Evolutionary conservation across 2,888 invertebrate genomes (phyloP).

Genomic region (Morpho deidamia): DNA sequence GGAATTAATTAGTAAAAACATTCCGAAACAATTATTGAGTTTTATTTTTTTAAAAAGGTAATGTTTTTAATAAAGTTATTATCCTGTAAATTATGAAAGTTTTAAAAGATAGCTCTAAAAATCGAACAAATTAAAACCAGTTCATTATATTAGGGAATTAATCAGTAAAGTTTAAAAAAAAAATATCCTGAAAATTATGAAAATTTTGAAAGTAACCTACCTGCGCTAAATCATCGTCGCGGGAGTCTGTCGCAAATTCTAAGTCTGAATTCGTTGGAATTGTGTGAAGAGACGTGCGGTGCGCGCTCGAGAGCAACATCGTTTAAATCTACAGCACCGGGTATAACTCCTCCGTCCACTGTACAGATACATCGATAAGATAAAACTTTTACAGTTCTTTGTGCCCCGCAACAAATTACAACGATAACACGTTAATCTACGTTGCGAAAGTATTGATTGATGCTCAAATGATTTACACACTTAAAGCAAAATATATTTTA

Average conservation of each 20-base stretch:
- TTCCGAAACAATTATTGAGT: too few species aligned
- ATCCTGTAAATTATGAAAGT: background rate
- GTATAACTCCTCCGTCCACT: constrained; percentile 32
- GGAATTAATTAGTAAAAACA: too few species aligned
- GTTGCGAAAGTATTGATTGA: constrained; percentile 26
- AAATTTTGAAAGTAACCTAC: constrained; percentile 7
- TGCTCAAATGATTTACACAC: background rate
- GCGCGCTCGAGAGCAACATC: constrained; percentile 65
- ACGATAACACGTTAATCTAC: constrained; percentile 17
- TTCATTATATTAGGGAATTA: too few species aligned
- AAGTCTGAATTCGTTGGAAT: constrained; percentile 14
- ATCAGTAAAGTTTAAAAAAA: too few species aligned
- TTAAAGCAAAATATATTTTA: background rate
- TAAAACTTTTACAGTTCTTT: constrained; percentile 41
- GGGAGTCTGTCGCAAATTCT: constrained; percentile 29
- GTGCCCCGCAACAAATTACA: constrained; percentile 41
- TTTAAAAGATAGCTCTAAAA: too few species aligned
- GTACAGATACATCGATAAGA: constrained; percentile 63
- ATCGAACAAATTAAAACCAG: too few species aligned
- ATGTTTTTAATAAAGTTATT: too few species aligned
- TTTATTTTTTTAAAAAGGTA: too few species aligned
- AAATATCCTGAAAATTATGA: background rate
- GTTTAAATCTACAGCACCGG: constrained; percentile 40
- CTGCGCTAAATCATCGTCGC: constrained; percentile 15
- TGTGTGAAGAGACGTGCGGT: constrained; percentile 49